Conservation (phyloP, 2,797 vertebrate genomes). For the Picus viridis region DNA sequence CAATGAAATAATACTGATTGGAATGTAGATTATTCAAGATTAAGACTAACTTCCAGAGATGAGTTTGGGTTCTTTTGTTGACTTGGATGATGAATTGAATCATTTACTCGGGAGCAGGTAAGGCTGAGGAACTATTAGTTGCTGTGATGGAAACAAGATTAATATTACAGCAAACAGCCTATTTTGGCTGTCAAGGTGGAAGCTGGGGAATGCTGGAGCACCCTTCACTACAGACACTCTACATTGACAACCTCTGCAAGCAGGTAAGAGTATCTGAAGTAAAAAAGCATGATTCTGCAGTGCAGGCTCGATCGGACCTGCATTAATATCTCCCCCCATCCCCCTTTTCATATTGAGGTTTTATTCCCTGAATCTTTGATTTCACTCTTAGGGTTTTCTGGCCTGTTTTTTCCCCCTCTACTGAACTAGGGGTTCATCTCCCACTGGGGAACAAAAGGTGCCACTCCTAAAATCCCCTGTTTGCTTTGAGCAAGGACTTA, state of each 20-base stretch:
- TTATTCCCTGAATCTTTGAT: slow-evolving; percentile 46
- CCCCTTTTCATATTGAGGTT: neutral
- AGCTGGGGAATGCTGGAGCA: neutral
- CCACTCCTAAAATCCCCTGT: slow-evolving; percentile 23
- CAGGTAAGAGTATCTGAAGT: neutral
- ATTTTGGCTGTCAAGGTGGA: neutral
- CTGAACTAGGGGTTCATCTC: neutral
- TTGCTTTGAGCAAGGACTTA: neutral
- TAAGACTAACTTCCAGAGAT: neutral
- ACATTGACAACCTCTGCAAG: neutral
- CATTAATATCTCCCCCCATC: neutral
- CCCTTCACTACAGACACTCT: neutral
- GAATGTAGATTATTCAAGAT: neutral
- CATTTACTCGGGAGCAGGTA: neutral
- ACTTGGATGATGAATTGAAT: slow-evolving; percentile 7
- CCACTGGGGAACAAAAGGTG: slow-evolving; percentile 2
- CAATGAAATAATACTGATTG: neutral
- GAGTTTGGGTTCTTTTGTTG: neutral
- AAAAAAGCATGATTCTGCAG: neutral
- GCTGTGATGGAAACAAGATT: slow-evolving; percentile 5
- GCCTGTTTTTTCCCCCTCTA: neutral
- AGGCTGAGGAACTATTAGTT: neutral
- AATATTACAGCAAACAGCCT: neutral
- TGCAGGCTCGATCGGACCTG: neutral
- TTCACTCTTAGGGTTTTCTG: neutral